Evolutionary conservation across 2,888 invertebrate genomes (phyloP), one percentile per base, ranked within the genome.

Genomic region (Eueremaeus valkanovi): DNA sequence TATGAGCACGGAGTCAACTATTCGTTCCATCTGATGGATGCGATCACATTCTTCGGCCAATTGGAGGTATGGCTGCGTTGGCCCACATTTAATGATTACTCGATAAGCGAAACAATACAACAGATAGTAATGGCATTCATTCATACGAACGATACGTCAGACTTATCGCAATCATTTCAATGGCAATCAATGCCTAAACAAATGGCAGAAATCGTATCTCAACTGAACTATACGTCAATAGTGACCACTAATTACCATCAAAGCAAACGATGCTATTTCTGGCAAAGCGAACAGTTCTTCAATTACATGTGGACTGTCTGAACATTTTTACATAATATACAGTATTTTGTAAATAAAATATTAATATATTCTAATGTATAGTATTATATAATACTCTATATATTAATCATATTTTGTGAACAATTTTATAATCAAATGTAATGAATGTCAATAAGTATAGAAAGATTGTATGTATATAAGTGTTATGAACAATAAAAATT

Each of bases 11-110:
- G 42, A 66, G 73, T 63, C 42, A 51, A 51, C 29, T 51, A 61
- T 45, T 51, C 36, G 11, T 81, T 81, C 68, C 82, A 82, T 72
- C 76, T 78, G 49, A 80, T 80, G 80, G 82, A 81, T 75, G 61
- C 78, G 11, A 79, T 80, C 36, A 81, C 81, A 9, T 82, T 81
- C 74, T 81, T 81, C 45, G 75, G 72, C 13, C 36, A 45, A 66
- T 31, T 66, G 29, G 80, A 79, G 8, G 72, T 76, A 29, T 79
- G 81, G 27, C 76, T 79, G 16, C 73, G 78, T 13, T 74, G 79
- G 16, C 79, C 80, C 6, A 79, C 78, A 1, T n/a, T 66, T 21
- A 75, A 75, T 36, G 81, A 82, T 76, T 70, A 75, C 13, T 77
- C 73, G 13, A 81, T 81, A 76, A 76, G 77, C 31, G 77, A 79